A percentile compares a stretch with the other conserved stretches of the same genome.
These are phyloP conservation scores for Armadillidium nasatum DNA, from an alignment of 1,140 invertebrate species.

Conservation along the genomic window DNA sequence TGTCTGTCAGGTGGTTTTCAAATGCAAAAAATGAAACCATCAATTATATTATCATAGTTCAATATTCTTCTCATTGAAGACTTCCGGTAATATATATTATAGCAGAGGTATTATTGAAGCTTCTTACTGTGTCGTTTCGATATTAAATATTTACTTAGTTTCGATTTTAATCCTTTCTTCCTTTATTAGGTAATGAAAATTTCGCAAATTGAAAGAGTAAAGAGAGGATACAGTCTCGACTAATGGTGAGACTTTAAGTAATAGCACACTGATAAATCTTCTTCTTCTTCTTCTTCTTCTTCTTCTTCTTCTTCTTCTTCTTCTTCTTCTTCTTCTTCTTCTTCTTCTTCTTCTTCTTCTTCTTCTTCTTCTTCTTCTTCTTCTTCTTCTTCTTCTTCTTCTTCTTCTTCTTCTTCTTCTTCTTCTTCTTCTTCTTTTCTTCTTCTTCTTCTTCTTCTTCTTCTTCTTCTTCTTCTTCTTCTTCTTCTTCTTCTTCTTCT, in stretches of 20 bases:
- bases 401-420: neutral
- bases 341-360: neutral
- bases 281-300: neutral
- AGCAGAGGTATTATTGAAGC: no score
- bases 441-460: no score
- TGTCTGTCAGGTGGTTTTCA: no score
- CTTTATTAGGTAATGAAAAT: no score
- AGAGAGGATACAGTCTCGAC: no score
- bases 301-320: constrained; percentile 6
- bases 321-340: constrained; percentile 10
- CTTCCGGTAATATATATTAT: no score
- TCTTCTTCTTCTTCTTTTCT: neutral
- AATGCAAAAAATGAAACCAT: no score
- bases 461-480: neutral
- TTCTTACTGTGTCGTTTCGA: no score
- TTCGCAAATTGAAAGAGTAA: neutral
- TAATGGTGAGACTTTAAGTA: neutral
- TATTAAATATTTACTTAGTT: no score
- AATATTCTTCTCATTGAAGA: no score
- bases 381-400: neutral
- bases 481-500: neutral
- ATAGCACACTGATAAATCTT: neutral
- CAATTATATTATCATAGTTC: no score
- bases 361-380: neutral
- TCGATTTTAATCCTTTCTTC: no score